Evolutionary conservation across 1,140 invertebrate genomes (phyloP), one percentile per base, ranked within the genome.

Genomic region (Wasmannia auropunctata): DNA sequence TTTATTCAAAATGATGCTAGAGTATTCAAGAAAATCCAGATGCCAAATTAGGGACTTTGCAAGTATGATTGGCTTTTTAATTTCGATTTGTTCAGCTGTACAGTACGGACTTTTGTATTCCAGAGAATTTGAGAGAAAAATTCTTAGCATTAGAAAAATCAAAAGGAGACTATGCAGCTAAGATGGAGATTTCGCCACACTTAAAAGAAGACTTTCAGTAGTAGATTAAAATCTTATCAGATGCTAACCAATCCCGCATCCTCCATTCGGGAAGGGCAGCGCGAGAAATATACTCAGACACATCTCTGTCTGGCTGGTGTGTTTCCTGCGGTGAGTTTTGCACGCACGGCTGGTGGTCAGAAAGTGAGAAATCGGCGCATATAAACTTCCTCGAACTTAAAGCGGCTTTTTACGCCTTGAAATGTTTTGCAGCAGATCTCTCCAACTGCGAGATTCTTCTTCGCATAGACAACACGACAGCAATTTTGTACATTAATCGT

Each of bases 311-410:
- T 3, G 62, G 49, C 10, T 67, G 49, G 31, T n/a, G 60, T 0
- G 77, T 34, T 1, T 54, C 7, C 0, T 67, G 49, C 2, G 46
- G 8, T 16, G 0, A 19, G 37, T 40, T 22, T n/a, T 22, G 14
- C 1, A 54, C 62, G 2, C 46, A 56, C 1, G 62, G 77, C 0
- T 80, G n/a, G 16, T 80, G 43, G 62, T 80, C 62, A 28, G 49
- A 63, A 54, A 31, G 40, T 3, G 46, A 46, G 3, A 51, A 40
- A 40, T 40, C 40, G 8, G 8, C 40, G 0, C 76, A 80, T 25
- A 67, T 80, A 5, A 80, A 80, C 10, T 7, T 46, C 2, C 46
- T 80, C 0, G 62, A 80, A 40, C 46, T 80, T 0, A 65, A 31
- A 16, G 43, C 28, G 0, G 62, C 25, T 0, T 58, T 58, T 28